A percentile compares a stretch with the other conserved stretches of the same genome.
These are phyloP conservation scores for Triplophysa siluroides DNA, from an alignment of 2,113 vertebrate genomes.

Conservation along the genomic window DNA sequence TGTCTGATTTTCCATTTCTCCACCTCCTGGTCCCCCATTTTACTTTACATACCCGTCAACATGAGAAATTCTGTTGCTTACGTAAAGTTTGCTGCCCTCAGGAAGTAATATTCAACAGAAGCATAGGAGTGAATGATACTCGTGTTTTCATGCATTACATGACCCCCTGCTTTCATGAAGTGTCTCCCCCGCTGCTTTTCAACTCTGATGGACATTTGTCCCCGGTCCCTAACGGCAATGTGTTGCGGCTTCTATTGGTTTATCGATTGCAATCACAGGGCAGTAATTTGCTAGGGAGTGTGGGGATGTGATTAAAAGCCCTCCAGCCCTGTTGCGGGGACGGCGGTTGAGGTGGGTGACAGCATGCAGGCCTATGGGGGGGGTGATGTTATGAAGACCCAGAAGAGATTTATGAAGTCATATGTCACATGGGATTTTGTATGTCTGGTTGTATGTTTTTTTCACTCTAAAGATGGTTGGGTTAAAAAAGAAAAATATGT, in stretches of 20 bases:
- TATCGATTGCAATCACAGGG: constrained; percentile 68
- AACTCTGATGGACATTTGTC: constrained; percentile 35
- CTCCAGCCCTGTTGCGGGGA: constrained; percentile 1
- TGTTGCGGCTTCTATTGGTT: constrained; percentile 55
- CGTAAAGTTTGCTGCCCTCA: constrained; percentile 31
- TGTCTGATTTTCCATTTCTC: constrained; percentile 25
- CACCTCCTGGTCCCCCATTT: not conserved
- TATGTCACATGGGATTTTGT: no score
- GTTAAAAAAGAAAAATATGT: no score
- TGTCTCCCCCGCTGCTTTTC: constrained; percentile 35
- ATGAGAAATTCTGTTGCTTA: constrained; percentile 40
- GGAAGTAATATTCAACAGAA: constrained; percentile 33
- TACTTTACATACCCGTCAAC: constrained; percentile 32
- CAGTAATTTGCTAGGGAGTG: constrained; percentile 65
- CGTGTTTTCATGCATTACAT: constrained; percentile 34
- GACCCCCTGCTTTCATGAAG: not conserved
- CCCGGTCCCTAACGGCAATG: constrained; percentile 25
- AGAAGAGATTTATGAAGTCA: not conserved
- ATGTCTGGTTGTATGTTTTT: no score
- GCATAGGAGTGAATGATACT: constrained; percentile 25
- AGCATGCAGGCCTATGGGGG: not conserved
- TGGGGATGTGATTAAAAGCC: constrained; percentile 51
- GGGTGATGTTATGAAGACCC: not conserved
- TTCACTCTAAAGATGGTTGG: no score
- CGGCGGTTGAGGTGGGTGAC: constrained; percentile 14